These are phyloP conservation scores for Ischnus inquisitorius DNA, from an alignment of 2,888 invertebrate species.

Conservation along the genomic window DNA sequence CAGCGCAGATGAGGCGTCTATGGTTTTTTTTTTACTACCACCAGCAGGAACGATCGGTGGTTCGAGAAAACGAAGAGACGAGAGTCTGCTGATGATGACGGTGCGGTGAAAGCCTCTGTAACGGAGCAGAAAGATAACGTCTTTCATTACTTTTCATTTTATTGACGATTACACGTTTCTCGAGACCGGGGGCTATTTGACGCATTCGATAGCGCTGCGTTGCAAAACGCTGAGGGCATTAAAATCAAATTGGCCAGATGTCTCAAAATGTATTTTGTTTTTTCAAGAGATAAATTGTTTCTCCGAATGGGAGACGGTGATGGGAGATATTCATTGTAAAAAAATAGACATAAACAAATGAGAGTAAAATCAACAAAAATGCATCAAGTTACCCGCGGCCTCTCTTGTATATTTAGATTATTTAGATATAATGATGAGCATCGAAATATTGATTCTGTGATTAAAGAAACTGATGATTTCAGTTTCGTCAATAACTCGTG, in stretches of 20 bases:
- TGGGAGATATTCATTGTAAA: not conserved
- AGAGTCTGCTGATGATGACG: slow-evolving; percentile 4
- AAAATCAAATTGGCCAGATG: not conserved
- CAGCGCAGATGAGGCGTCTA: not conserved
- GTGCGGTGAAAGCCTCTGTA: slow-evolving; percentile 21
- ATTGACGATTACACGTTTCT: not conserved
- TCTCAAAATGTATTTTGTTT: not conserved
- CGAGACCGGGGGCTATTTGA: not conserved
- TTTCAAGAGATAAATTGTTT: not conserved
- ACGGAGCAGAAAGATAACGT: not conserved
- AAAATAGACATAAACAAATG: not conserved
- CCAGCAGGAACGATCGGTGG: not conserved
- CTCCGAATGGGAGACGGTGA: not conserved
- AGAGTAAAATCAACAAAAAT: not conserved
- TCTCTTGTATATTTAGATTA: slow-evolving; percentile 3
- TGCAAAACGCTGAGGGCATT: not conserved
- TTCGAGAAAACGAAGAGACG: not conserved
- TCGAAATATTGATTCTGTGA: not conserved
- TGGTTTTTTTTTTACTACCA: not conserved
- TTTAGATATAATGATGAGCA: not conserved
- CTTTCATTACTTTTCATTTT: slow-evolving; percentile 2
- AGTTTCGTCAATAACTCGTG: not conserved
- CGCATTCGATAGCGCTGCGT: not conserved
- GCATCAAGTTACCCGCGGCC: not conserved
- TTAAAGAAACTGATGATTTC: not conserved